Conservation (phyloP, 2,113 vertebrate genomes). For the Prolemur simus region DNA sequence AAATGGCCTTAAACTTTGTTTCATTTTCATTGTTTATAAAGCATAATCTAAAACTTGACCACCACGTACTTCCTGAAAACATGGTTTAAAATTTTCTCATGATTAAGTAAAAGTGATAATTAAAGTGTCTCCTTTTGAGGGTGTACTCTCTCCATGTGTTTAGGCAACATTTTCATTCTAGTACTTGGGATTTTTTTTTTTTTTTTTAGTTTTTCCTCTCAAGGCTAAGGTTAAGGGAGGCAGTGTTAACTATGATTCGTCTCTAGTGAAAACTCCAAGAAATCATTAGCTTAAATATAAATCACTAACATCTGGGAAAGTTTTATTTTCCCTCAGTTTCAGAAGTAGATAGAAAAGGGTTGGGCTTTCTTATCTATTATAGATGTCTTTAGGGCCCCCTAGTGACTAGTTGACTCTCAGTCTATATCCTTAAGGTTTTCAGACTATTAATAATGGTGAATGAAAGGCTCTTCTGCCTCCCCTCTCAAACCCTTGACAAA, state of each 20-base stretch:
- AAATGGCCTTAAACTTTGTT: background rate
- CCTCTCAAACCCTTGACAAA: background rate
- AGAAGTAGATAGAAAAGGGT: background rate
- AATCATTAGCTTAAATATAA: conserved; percentile 38
- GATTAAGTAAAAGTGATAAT: conserved; percentile 3
- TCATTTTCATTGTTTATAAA: background rate
- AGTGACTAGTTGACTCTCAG: background rate
- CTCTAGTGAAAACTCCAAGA: conserved; percentile 12
- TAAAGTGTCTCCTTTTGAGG: background rate
- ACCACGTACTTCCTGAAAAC: background rate
- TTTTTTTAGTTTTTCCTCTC: background rate
- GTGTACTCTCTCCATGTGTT: background rate
- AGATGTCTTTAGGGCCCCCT: background rate
- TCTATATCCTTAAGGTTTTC: background rate
- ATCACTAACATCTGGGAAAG: background rate
- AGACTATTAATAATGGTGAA: background rate
- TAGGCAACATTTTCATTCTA: background rate
- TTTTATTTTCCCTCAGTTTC: background rate
- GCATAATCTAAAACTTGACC: background rate
- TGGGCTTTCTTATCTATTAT: background rate
- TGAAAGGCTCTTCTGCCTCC: background rate
- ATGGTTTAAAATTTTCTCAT: conserved; percentile 3
- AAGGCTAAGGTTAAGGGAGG: conserved; percentile 11
- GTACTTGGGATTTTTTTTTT: background rate
- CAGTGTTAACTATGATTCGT: background rate